Conservation (phyloP, 2,888 invertebrate species). For the Carcina quercana region DNA sequence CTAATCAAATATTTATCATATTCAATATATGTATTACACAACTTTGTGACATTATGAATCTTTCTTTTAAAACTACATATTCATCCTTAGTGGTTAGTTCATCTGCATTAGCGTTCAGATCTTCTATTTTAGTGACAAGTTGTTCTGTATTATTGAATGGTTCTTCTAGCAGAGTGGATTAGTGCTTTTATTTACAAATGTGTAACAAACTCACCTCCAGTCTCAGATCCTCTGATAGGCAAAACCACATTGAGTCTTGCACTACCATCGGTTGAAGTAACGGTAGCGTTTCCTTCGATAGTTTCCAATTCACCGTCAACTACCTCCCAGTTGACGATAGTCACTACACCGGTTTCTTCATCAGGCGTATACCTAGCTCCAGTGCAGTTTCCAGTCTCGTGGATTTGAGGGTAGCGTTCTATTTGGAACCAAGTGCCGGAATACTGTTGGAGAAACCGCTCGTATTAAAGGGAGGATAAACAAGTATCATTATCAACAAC, state of each 20-base stretch:
- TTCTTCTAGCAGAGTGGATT: too few species aligned
- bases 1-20: too few species aligned
- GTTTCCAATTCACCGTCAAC: conserved; percentile 33
- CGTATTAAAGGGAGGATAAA: conserved; percentile 3
- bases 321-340: conserved; percentile 51
- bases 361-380: conserved; percentile 39
- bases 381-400: conserved; percentile 36
- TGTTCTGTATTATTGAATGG: too few species aligned
- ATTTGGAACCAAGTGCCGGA: conserved; percentile 57
- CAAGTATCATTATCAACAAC: not conserved
- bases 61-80: too few species aligned
- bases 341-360: conserved; percentile 27
- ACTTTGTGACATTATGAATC: too few species aligned
- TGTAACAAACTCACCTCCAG: conserved; percentile 21
- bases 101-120: too few species aligned
- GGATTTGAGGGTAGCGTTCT: conserved; percentile 42
- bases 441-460: conserved; percentile 42
- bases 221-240: too few species aligned
- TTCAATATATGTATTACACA: too few species aligned
- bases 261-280: conserved; percentile 29
- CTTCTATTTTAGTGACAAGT: too few species aligned
- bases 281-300: conserved; percentile 37
- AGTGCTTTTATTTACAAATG: too few species aligned
- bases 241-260: conserved; percentile 38
- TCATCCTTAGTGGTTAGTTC: too few species aligned